phyloP scores from a whole-genome alignment of 2,797 vertebrate genomes.

The Rousettus madagascariensis region DNA sequence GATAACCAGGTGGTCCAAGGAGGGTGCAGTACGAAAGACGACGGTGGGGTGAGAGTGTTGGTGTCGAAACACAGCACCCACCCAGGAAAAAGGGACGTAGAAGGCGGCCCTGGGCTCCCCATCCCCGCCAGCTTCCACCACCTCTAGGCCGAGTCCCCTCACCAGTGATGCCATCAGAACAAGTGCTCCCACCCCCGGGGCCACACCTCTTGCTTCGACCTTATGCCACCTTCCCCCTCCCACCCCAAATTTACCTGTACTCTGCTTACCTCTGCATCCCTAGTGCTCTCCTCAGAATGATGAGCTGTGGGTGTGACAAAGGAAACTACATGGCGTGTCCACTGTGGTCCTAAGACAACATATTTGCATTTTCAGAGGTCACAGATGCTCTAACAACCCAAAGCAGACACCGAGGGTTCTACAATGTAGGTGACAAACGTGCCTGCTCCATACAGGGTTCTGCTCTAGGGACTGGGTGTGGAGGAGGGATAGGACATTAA shows the following conservation, averaged over 20 bases:
- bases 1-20: neutral
- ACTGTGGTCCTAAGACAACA: too few species aligned
- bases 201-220: neutral
- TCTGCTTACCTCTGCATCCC: neutral
- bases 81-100: neutral
- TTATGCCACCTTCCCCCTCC: neutral
- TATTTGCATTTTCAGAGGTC: neutral
- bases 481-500: neutral
- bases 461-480: rapidly evolving
- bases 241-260: neutral
- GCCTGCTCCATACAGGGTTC: too few species aligned
- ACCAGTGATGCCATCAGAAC: neutral
- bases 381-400: neutral
- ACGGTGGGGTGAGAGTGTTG: neutral
- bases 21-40: too few species aligned
- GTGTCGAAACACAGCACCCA: too few species aligned
- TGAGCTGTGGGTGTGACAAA: neutral
- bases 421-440: neutral
- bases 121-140: neutral
- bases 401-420: neutral
- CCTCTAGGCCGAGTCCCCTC: neutral
- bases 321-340: neutral
- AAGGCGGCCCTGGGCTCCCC: too few species aligned
- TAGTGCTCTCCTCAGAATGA: neutral
- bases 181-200: neutral